Evolutionary conservation across 2,888 invertebrate genomes (phyloP), one percentile per base, ranked within the genome.

Genomic region (Anoncus sp.): DNA sequence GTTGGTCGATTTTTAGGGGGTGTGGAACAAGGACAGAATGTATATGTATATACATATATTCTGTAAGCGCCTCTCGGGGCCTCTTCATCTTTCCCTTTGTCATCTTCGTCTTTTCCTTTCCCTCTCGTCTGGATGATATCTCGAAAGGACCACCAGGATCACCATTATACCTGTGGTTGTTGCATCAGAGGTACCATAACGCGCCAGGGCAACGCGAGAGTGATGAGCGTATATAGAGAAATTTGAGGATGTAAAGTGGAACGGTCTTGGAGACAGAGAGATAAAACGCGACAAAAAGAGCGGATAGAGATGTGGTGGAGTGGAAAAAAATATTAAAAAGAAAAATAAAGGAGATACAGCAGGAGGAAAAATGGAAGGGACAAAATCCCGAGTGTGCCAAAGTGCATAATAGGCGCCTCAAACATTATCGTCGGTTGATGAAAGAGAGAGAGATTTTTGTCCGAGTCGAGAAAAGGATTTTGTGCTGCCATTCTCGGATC

Each of bases 51-150:
- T 22, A 3, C 3, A 2, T 12, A 4, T 10, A 7, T 20, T 6
- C 24, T 38, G 51, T 51, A 72, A 66, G 51, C 60, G 71, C 60
- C 59, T 53, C 38, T 71, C 18, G 22, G 16, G n/a, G 35, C 31
- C 2, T n/a, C 16, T 53, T 20, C 27, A 24, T 27, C 24, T 51
- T 51, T 5, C 31, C 24, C 55, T 18, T 16, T 16, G 6, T 31
- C 31, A 31, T 31, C 31, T 53, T 14, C 31, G 14, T 16, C 31
- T 53, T 53, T 2, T 57, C 20, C 57, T 20, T 18, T 35, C 43
- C 24, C 20, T 9, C 35, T 9, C 24, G 14, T 31, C 18, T 27
- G 35, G 57, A 57, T 38, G 35, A 38, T 38, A 35, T 38, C 38
- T 20, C 38, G 38, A 20, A 38, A 38, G 35, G 57, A 18, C 57